A percentile compares a stretch with the other conserved stretches of the same genome.
Conservation (phyloP, 23 tunicate genomes). For the Halocynthia aurantium region DNA sequence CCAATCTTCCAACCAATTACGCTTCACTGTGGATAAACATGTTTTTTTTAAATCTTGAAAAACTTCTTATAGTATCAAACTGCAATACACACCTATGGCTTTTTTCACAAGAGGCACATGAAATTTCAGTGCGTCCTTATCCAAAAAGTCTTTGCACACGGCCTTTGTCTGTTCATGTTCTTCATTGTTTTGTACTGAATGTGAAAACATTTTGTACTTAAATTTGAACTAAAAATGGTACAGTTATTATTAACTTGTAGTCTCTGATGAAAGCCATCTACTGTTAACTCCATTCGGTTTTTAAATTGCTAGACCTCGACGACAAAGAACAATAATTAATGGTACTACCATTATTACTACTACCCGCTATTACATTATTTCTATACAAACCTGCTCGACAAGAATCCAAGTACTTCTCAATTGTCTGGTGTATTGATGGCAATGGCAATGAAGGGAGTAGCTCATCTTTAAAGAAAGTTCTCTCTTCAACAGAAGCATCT, state of each 20-base stretch:
- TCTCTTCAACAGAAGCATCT: slow-evolving; percentile 16
- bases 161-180: slow-evolving; percentile 47
- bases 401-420: slow-evolving; percentile 73
- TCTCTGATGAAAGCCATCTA: too few relatives aligned
- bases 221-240: neutral
- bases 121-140: slow-evolving; percentile 39
- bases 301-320: too few relatives aligned
- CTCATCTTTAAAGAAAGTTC: slow-evolving; percentile 69
- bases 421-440: slow-evolving; percentile 61
- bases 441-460: slow-evolving; percentile 69
- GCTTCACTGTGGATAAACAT: neutral
- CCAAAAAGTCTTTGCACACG: slow-evolving; percentile 38
- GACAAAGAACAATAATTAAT: too few relatives aligned
- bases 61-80: neutral
- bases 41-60: neutral
- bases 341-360: too few relatives aligned
- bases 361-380: neutral
- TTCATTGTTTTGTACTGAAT: slow-evolving; percentile 44
- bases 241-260: neutral
- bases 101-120: slow-evolving; percentile 57
- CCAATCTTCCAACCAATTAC: slow-evolving; percentile 91
- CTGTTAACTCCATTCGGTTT: too few relatives aligned
- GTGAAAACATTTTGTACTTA: neutral
- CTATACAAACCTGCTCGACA: slow-evolving; percentile 53
- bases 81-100: slow-evolving; percentile 18